Evolutionary conservation across 1,140 invertebrate genomes (phyloP), one percentile per base, ranked within the genome.

Genomic region (Chironomus striatipennis): DNA sequence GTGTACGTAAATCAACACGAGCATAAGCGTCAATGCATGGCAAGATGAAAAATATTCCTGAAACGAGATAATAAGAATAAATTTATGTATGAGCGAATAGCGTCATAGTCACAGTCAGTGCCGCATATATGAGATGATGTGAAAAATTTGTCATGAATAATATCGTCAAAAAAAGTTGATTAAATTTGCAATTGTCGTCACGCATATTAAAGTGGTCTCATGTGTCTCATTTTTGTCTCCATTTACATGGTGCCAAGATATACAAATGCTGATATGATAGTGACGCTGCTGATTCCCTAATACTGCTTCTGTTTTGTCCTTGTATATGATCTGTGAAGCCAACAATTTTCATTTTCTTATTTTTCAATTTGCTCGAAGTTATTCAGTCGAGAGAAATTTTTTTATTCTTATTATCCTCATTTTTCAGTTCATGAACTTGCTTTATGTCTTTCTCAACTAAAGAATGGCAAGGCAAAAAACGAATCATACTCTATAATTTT

Each of bases 21-120:
- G 86, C 85, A 77, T 90, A 91, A n/a, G 83, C 86, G 77, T 94
- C 92, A 76, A 93, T 89, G 80, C 91, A 93, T 0, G 92, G 91
- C 7, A 92, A 82, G 42, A 91, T 86, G 78, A 92, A 91, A 77
- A 92, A 90, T 43, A 91, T 86, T 8, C 87, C 86, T 80, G 79
- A 84, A 84, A 77, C 78, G 18, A 70, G 18, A 70, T 18, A 21
- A 70, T 18, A 18, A 20, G 18, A 67, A 67, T 34, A 34, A 1
- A 34, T 34, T 34, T 34, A 34, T 34, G 24, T 34, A 34, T 34
- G 24, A 34, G 24, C 5, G 24, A 34, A 34, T 34, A 34, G 24
- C 24, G 24, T 34, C 24, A 34, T 34, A 34, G 24, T 34, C 24
- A 34, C 24, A 34, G 24, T 34, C 24, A 34, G 24, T 34, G 24